A percentile compares a stretch with the other conserved stretches of the same genome.
These are phyloP conservation scores for Drosophila teissieri DNA, from an alignment of 1,140 invertebrate genomes.

Conservation along the genomic window DNA sequence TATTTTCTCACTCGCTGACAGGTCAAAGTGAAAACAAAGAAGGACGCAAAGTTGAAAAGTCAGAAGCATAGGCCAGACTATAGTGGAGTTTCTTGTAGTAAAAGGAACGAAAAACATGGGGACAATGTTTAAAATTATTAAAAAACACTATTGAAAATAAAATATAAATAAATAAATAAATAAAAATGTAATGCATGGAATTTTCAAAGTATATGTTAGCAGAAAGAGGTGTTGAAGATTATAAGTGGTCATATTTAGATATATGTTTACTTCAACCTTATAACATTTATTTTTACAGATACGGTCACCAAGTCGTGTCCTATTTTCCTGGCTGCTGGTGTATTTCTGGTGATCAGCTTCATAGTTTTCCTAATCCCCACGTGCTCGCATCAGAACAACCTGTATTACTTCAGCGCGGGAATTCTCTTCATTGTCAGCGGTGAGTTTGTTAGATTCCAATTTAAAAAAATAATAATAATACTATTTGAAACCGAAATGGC, in stretches of 20 bases:
- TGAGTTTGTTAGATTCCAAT: conserved; percentile 53
- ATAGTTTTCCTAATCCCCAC: conserved; percentile 88
- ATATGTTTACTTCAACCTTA: neutral
- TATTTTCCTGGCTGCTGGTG: conserved; percentile 88
- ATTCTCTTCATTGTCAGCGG: conserved; percentile 89
- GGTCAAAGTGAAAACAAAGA: neutral
- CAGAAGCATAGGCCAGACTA: neutral
- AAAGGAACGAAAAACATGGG: neutral
- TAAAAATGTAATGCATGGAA: no score
- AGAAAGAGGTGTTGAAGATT: no score
- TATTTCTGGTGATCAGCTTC: conserved; percentile 87
- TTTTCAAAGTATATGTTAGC: no score
- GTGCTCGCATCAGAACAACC: conserved; percentile 86
- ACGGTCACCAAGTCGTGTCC: conserved; percentile 88
- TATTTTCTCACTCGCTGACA: conserved; percentile 9
- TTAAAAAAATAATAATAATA: no score
- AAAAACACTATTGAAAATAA: neutral
- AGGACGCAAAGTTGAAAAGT: neutral
- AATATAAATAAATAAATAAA: no score
- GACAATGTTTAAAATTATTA: neutral
- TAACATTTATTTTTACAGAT: conserved; percentile 85
- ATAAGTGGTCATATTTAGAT: neutral
- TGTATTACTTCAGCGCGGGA: conserved; percentile 88
- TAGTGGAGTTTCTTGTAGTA: neutral
- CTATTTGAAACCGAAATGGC: no score